A percentile compares a stretch with the other conserved stretches of the same genome.
Conservation (phyloP, 2,888 invertebrate genomes). For the Drosophila demipolita region DNA sequence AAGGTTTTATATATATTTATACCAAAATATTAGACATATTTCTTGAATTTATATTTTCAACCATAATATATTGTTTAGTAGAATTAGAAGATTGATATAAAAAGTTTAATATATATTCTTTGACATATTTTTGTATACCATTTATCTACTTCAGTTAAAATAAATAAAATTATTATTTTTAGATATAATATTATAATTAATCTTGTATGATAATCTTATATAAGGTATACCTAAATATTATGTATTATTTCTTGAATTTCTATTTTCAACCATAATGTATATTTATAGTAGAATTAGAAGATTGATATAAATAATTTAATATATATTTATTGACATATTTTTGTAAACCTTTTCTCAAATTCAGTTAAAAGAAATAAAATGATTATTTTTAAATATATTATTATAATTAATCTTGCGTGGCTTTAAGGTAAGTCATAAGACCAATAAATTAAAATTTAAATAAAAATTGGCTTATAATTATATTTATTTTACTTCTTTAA, state of each 20-base stretch:
- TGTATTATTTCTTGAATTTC: background rate
- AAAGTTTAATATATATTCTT: background rate
- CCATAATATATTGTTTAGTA: background rate
- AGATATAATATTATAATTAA: too few species aligned
- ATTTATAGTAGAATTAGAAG: background rate
- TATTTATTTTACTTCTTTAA: background rate
- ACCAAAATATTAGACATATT: background rate
- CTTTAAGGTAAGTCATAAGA: background rate
- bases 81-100: background rate
- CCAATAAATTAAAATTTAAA: background rate
- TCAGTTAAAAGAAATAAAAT: background rate
- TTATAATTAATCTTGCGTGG: too few species aligned
- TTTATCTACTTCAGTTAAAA: background rate
- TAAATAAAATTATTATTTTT: too few species aligned
- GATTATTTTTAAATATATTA: background rate
- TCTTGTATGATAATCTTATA: too few species aligned
- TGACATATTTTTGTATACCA: background rate
- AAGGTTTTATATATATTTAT: too few species aligned
- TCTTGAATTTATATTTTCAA: accelerated
- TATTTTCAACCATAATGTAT: background rate
- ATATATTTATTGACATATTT: background rate
- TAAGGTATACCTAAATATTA: background rate
- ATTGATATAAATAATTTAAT: background rate
- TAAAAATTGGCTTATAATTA: background rate
- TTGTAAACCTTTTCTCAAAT: background rate